Evolutionary conservation across 2,888 invertebrate genomes (phyloP), one percentile per base, ranked within the genome.

Genomic region (Leptinotarsa rubiginosa): DNA sequence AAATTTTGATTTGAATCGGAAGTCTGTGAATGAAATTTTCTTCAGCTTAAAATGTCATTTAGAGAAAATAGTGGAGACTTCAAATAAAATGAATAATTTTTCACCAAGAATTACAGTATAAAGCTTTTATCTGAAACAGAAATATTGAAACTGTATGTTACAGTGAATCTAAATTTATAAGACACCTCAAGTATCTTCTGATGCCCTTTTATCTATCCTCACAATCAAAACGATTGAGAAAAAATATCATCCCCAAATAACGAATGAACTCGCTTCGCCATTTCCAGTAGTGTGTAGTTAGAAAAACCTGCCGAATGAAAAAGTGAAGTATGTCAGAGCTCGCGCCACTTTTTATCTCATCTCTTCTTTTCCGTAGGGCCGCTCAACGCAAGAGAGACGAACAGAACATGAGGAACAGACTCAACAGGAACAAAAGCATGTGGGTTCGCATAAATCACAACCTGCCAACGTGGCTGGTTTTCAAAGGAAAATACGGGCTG

Each of bases 331-430:
- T 62, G 31, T 4, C 15, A 2, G 16, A 62, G 59, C 49, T 25
- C 49, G 25, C 16, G 62, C 41, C 62, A 56, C 20, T 62, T 41
- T 70, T 54, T 31, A 52, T 65, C 65, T 52, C 59, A 68, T 50
- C 47, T 69, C 54, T 47, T 22, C 47, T 65, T 47, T 62, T 52
- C 65, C 16, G 47, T 65, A 93, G 93, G 85, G 90, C 89, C 84
- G 90, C 91, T 81, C 90, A 91, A 83, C 90, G 92, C 0, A 88
- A 89, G 41, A 81, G 87, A 16, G 92, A 93, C 79, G 92, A 92
- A 83, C 89, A 90, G 81, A 88, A 89, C 20, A 87, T 90, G 75
- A 85, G 87, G 64, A 88, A 88, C 16, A 87, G 90, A 1, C 88
- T 88, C 66, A 82, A 88, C 13, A 87, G 85, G 75, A 87, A 84